Conservation (phyloP, 2,113 vertebrate genomes). For the Nesogale talazaci region DNA sequence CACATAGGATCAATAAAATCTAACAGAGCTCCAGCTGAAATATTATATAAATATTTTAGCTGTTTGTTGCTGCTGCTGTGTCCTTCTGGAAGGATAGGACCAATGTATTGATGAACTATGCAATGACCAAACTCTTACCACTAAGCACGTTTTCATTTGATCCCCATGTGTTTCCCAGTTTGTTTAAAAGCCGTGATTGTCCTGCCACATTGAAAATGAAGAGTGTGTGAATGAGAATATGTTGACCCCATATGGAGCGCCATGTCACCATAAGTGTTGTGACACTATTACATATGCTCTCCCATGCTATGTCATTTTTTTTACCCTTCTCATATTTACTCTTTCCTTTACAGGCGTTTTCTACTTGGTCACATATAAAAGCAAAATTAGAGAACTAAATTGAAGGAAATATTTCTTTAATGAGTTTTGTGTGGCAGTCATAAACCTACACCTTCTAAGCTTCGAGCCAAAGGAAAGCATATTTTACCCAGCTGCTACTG, state of each 20-base stretch:
- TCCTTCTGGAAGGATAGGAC: neutral
- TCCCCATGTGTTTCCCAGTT: neutral
- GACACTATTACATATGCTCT: neutral
- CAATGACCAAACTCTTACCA: neutral
- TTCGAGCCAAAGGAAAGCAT: neutral
- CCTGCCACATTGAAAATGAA: neutral
- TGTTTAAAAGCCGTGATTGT: no score
- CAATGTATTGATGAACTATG: neutral
- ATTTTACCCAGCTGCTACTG: rapidly evolving
- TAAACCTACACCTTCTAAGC: neutral
- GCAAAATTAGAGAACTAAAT: neutral
- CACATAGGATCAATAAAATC: neutral
- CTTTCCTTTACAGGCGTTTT: neutral
- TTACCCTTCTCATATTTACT: neutral
- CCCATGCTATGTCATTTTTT: neutral
- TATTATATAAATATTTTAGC: neutral
- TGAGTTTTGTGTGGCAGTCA: rapidly evolving
- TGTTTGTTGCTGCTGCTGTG: neutral
- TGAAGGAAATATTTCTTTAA: neutral
- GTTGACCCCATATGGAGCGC: rapidly evolving
- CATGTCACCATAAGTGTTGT: rapidly evolving
- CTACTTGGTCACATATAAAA: neutral
- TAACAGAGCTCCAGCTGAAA: neutral
- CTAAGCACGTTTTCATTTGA: neutral
- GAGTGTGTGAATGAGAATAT: rapidly evolving